These are phyloP conservation scores for Larimichthys crocea DNA, from an alignment of 2,113 vertebrate species.

Conservation along the genomic window DNA sequence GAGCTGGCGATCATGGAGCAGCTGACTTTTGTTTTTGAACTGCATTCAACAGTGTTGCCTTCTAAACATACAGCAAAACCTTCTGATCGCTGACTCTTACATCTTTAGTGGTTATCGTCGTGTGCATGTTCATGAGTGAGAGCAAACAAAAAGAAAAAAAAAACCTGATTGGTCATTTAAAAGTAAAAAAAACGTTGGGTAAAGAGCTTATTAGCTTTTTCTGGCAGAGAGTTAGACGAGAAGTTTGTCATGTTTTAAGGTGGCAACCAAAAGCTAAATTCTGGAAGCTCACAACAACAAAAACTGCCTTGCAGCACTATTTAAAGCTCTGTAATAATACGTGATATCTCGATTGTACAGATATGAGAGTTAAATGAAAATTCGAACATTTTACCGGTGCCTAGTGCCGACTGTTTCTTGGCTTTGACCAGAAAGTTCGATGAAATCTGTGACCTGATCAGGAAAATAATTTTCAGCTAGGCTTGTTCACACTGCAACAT, in stretches of 20 bases:
- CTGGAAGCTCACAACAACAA: not conserved
- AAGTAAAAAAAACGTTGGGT: slow-evolving; percentile 3
- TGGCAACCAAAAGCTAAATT: not conserved
- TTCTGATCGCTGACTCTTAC: slow-evolving; percentile 14
- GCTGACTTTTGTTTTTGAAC: slow-evolving; percentile 52
- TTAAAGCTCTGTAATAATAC: not conserved
- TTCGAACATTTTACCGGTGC: not conserved
- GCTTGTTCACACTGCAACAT: not conserved
- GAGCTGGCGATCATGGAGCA: slow-evolving; percentile 49
- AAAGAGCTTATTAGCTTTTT: not conserved
- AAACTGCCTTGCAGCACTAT: not conserved
- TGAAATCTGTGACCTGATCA: not conserved
- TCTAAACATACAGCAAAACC: slow-evolving; percentile 42
- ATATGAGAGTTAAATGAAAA: not conserved
- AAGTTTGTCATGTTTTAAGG: no score
- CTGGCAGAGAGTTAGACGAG: not conserved
- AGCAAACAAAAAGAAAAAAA: slow-evolving; percentile 24
- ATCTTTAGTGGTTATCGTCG: slow-evolving; percentile 41
- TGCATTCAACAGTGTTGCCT: slow-evolving; percentile 73
- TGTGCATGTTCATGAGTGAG: slow-evolving; percentile 64
- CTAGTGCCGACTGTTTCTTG: not conserved
- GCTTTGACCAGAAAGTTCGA: not conserved
- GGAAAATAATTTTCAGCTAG: not conserved
- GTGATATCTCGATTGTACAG: not conserved
- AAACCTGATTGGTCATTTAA: not conserved